Base-by-base conservation (phyloP, 2,797 vertebrate genomes). In the Alosa sapidissima region DNA sequence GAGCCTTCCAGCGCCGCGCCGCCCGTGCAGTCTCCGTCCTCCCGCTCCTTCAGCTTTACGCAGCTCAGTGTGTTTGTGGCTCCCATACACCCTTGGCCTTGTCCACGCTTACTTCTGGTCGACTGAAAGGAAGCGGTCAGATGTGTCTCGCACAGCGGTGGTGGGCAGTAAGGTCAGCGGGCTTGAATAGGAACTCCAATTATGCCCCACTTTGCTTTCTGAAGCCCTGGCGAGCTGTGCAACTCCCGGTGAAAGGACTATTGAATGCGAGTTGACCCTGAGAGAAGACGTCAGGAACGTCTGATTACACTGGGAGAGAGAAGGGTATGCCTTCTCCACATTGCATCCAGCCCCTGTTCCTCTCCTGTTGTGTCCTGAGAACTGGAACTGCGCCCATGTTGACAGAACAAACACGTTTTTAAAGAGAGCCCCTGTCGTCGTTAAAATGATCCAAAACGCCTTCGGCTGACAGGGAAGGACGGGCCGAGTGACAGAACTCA, bases 321-420 rank as follows among this genome's bases (percentile, higher is more conserved):
- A 8, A 41, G 19, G 41, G 41, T 6, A 19, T 0, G 14, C 19
- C 16, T 36, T 21, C 41, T 47, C 72, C 41, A 21, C 41, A 7
- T 47, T 47, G 16, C 41, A 78, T 21, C 41, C 41, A 21, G 36
- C 1, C 33, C 6, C 8, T 14, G 36, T 8, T 21, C 41, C 47
- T 45, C 14, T n/a, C 36, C 19, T 47, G 16, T 47, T 78, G 14
- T 21, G 41, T 45, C 41, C 36, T 45, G 41, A 78, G 19, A 45
- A 7, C 72, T 78, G 72, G 72, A 16, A 47, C 19, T 7, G 36
- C 41, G 36, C 41, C 72, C 41, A 78, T 78, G 72, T 78, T 78
- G 72, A 78, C 72, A 78, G 72, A 78, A 78, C 72, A 78, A 78
- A 78, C 72, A 78, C 14, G 72, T 45, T 78, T 78, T 78, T 78